A percentile compares a stretch with the other conserved stretches of the same genome.
These are phyloP conservation scores for Brachylomia viminalis DNA, from an alignment of 2,888 invertebrate species.

Conservation along the genomic window DNA sequence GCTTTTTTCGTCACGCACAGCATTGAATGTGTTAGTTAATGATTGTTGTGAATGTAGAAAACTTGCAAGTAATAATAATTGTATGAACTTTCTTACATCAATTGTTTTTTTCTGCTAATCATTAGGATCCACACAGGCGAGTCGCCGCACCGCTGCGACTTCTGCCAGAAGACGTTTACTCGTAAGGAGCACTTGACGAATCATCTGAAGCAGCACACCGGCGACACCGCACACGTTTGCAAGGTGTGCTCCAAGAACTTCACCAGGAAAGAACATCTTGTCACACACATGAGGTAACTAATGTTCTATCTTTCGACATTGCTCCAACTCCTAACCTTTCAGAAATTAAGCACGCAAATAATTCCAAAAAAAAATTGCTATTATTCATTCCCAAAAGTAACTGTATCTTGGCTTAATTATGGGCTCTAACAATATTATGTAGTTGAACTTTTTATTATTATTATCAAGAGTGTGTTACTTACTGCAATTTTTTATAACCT, in stretches of 20 bases:
- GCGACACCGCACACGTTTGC: constrained; percentile 93
- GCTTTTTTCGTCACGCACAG: constrained; percentile 41
- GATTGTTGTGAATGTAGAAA: constrained; percentile 29
- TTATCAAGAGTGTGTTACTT: background rate
- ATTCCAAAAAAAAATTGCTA: background rate
- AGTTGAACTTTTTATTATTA: background rate
- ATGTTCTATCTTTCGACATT: background rate
- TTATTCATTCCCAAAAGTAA: background rate
- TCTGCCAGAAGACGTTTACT: constrained; percentile 93
- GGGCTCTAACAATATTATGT: background rate
- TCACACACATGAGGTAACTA: constrained; percentile 93
- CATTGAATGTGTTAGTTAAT: constrained; percentile 33
- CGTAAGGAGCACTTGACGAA: constrained; percentile 93
- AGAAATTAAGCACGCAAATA: background rate
- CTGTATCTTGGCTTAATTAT: background rate
- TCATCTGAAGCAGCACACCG: constrained; percentile 92
- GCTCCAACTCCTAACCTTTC: background rate
- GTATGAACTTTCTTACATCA: background rate
- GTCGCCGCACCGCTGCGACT: constrained; percentile 94
- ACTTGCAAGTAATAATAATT: background rate
- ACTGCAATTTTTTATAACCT: constrained; percentile 1
- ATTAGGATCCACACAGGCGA: constrained; percentile 91
- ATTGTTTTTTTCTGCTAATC: constrained; percentile 13
- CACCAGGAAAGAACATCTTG: constrained; percentile 93
- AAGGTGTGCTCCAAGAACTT: constrained; percentile 94